Percentiles rank a stretch among this genome's conserved stretches.
phyloP scores from a whole-genome alignment of 2,113 vertebrate genomes.

The Xyrauchen texanus region DNA sequence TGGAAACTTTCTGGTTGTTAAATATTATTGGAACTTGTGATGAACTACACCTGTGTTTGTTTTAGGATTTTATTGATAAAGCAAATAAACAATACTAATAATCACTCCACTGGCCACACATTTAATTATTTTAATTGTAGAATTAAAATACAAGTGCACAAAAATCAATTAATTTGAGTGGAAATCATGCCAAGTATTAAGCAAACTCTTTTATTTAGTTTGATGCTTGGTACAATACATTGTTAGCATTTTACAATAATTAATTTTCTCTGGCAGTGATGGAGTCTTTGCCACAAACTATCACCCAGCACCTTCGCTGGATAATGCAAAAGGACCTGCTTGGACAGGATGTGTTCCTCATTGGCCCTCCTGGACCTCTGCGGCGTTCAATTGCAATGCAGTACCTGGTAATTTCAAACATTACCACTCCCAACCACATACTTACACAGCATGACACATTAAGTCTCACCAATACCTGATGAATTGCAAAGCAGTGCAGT shows the following conservation, averaged over 20 bases:
- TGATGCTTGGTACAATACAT: neutral
- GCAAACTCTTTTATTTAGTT: no score
- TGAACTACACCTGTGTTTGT: no score
- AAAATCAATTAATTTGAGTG: no score
- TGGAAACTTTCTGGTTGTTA: no score
- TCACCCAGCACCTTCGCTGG: conserved; percentile 92
- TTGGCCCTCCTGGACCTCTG: conserved; percentile 93
- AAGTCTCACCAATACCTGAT: neutral
- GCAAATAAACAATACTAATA: no score
- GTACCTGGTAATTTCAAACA: conserved; percentile 80
- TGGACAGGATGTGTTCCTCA: conserved; percentile 95
- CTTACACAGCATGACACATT: neutral
- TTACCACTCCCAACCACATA: neutral
- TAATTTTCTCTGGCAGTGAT: conserved; percentile 75
- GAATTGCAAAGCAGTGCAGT: neutral
- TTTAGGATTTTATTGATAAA: no score
- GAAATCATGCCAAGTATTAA: no score
- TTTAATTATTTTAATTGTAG: no score
- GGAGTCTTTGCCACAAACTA: conserved; percentile 81
- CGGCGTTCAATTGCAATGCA: conserved; percentile 96
- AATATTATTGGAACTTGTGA: no score
- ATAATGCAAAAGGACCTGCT: conserved; percentile 98
- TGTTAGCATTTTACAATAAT: neutral
- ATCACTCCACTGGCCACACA: no score
- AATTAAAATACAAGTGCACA: no score